A percentile compares a stretch with the other conserved stretches of the same genome.
Evolutionary conservation across 2,113 vertebrate species (phyloP).

Genomic region (Dasyprocta punctata): DNA sequence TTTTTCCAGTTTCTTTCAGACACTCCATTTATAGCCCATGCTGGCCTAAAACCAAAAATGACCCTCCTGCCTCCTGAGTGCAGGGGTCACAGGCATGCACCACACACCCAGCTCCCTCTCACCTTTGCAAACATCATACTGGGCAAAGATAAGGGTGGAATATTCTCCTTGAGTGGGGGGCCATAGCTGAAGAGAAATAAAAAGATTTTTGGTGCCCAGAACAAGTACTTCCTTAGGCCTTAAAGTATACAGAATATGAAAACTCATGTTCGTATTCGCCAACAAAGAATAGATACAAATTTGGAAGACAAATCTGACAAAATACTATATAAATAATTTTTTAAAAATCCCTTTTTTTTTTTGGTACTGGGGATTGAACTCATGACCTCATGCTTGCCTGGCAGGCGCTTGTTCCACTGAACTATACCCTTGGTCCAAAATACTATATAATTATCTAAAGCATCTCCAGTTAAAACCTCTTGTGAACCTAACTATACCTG

Average conservation of each 20-base stretch:
- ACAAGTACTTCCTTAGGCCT: constrained; percentile 55
- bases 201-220: constrained; percentile 18
- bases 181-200: constrained; percentile 20
- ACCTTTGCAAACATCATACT: constrained; percentile 20
- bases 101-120: background rate
- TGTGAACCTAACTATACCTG: background rate
- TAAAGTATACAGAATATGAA: constrained; percentile 30
- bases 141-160: constrained; percentile 5
- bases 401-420: too few species aligned
- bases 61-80: background rate
- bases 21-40: background rate
- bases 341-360: too few species aligned
- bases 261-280: constrained; percentile 7
- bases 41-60: background rate
- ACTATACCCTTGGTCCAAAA: too few species aligned
- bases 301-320: constrained; percentile 43
- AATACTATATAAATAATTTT: background rate
- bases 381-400: too few species aligned
- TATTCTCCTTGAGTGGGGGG: background rate
- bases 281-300: constrained; percentile 1
- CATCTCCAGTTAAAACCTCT: background rate
- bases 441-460: background rate
- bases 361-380: too few species aligned
- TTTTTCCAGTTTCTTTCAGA: background rate
- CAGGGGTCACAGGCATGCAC: background rate